Conservation (phyloP, 2,888 invertebrate species). For the Adelognathus sp. region DNA sequence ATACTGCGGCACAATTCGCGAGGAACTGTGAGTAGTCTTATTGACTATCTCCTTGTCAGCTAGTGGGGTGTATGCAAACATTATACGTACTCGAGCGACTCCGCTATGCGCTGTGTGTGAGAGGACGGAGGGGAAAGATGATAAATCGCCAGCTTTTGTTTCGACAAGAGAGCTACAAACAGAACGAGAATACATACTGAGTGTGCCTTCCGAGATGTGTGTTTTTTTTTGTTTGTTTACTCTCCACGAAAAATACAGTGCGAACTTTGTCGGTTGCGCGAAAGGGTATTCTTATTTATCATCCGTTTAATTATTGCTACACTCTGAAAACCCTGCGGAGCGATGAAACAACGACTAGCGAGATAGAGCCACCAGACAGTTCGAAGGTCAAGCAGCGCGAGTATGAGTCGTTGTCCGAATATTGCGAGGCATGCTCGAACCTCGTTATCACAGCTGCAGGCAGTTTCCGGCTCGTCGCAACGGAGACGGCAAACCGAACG, state of each 20-base stretch:
- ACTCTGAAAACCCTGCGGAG: not conserved
- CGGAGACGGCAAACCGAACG: too few relatives aligned
- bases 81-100: not conserved
- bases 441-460: constrained; percentile 28
- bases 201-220: constrained; percentile 16
- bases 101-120: not conserved
- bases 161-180: constrained; percentile 39
- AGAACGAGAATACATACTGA: constrained; percentile 35
- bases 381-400: constrained; percentile 49
- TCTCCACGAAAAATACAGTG: constrained; percentile 19
- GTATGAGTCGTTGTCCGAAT: constrained; percentile 35
- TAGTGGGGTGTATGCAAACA: not conserved
- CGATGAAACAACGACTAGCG: constrained; percentile 20
- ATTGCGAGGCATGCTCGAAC: constrained; percentile 8
- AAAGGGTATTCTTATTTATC: constrained; percentile 11
- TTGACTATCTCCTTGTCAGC: constrained; percentile 38
- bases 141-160: constrained; percentile 55
- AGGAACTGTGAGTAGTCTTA: not conserved
- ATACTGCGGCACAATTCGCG: constrained; percentile 28
- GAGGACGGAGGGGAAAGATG: constrained; percentile 2
- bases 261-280: not conserved
- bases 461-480: constrained; percentile 32
- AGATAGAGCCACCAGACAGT: constrained; percentile 28
- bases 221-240: too few relatives aligned
- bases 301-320: not conserved